These are phyloP conservation scores for Eustalomyia histrio DNA, from an alignment of 2,888 invertebrate genomes.

Conservation along the genomic window DNA sequence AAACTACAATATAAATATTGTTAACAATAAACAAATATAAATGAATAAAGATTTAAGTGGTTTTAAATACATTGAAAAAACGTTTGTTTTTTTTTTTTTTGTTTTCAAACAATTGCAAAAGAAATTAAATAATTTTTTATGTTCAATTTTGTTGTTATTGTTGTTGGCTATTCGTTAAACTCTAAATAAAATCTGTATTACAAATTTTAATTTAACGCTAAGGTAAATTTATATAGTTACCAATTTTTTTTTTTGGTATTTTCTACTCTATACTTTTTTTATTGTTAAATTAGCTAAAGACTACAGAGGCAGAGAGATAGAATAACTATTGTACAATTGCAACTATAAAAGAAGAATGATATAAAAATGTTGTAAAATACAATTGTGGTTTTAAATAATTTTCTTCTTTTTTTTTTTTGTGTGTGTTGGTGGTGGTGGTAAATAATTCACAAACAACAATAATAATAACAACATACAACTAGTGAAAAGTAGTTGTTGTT, in stretches of 20 bases:
- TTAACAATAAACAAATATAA: not conserved
- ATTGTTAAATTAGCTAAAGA: slow-evolving; percentile 58
- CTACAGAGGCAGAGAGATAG: not conserved
- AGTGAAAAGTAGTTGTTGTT: not conserved
- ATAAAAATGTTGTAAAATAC: slow-evolving; percentile 58
- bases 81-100: too few relatives aligned
- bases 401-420: slow-evolving; percentile 15
- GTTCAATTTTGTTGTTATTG: not conserved
- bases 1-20: not conserved
- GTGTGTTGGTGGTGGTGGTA: slow-evolving; percentile 37
- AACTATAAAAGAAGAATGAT: slow-evolving; percentile 36
- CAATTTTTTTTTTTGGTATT: slow-evolving; percentile 22
- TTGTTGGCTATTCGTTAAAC: slow-evolving; percentile 13
- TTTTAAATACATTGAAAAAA: not conserved
- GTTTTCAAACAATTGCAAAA: too few relatives aligned
- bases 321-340: not conserved
- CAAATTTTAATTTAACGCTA: slow-evolving; percentile 66
- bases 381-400: slow-evolving; percentile 63
- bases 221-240: slow-evolving; percentile 63
- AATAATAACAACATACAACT: slow-evolving; percentile 3
- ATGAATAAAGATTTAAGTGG: not conserved
- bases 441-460: slow-evolving; percentile 33
- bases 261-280: slow-evolving; percentile 27
- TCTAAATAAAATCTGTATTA: slow-evolving; percentile 52
- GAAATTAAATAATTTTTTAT: slow-evolving; percentile 14